phyloP scores from a whole-genome alignment of 92 coral and sea anemone species.

The Parazoanthus darwini region DNA sequence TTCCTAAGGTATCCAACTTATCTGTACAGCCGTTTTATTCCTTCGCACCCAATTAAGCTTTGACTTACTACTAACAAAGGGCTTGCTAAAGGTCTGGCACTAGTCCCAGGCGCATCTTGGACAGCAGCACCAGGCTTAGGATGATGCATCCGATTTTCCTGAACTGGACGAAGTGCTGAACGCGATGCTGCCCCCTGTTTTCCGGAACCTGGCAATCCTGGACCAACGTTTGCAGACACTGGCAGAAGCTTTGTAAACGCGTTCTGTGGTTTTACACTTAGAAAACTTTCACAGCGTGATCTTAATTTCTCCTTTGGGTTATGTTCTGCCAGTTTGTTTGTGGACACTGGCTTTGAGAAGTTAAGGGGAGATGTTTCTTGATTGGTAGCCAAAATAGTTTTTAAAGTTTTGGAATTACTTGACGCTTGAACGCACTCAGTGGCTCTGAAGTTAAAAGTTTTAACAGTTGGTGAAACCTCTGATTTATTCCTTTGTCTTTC shows the following conservation, averaged over 20 bases:
- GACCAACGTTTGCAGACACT: not conserved
- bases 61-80: conserved; percentile 28
- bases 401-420: conserved; percentile 3
- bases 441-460: not conserved
- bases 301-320: not conserved
- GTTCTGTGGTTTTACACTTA: not conserved
- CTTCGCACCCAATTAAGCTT: not conserved
- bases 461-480: not conserved
- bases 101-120: not conserved
- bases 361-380: not conserved
- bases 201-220: not conserved
- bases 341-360: conserved; percentile 2
- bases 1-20: too few relatives aligned
- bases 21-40: too few relatives aligned
- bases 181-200: not conserved
- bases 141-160: not conserved
- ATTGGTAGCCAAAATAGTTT: not conserved
- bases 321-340: not conserved
- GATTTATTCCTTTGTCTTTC: not conserved
- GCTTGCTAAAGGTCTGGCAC: conserved; percentile 4
- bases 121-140: not conserved
- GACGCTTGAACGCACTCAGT: not conserved
- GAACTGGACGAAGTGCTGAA: conserved; percentile 20
- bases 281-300: not conserved
- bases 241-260: conserved; percentile 25